Evolutionary conservation across 2,113 vertebrate species (phyloP), one percentile per base, ranked within the genome.

Genomic region (Erythrolamprus reginae): DNA sequence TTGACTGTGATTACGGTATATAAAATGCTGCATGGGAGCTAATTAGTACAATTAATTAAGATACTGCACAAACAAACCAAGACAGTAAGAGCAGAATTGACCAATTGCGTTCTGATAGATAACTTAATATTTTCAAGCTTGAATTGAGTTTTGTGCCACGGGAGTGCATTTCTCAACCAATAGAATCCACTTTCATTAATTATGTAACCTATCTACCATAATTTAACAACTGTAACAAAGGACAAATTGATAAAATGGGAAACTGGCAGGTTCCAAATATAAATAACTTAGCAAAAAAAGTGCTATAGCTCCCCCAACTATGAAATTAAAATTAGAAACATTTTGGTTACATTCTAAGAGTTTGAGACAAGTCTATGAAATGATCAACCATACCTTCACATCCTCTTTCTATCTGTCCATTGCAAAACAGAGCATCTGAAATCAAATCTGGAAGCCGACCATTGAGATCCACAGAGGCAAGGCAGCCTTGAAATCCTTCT

Each of bases 401-500:
- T 95, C 99, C 98, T 96, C 99, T 98, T 96, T 99, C 99, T 94
- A 99, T 99, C 94, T 99, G 98, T 23, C 99, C 99, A 84, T 98
- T 98, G 94, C 98, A 99, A 95, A 98, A 98, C 95, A 99, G 96
- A 86, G 99, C 99, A 90, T 99, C 99, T 21, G 98, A 98, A 96
- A 99, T 98, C 93, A 99, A 97, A 95, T 99, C 98, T 21, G 99
- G 99, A 89, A 99, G 98, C 1, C 98, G 97, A 92, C 99, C 98
- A 0, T 99, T 99, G 95, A 99, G 97, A 95, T 99, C 99, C 84
- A 99, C 97, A 0, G 99, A 99, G 6, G 99, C 99, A 94, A 99
- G 97, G 92, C 99, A 99, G 92, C 99, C 99, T 94, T 99, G 99
- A 95, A 99, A 99, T 4, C 99, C 99, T 92, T 99, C 99, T 92